Evolutionary conservation across 1,140 invertebrate genomes (phyloP).

Genomic region (Monomorium pharaonis): DNA sequence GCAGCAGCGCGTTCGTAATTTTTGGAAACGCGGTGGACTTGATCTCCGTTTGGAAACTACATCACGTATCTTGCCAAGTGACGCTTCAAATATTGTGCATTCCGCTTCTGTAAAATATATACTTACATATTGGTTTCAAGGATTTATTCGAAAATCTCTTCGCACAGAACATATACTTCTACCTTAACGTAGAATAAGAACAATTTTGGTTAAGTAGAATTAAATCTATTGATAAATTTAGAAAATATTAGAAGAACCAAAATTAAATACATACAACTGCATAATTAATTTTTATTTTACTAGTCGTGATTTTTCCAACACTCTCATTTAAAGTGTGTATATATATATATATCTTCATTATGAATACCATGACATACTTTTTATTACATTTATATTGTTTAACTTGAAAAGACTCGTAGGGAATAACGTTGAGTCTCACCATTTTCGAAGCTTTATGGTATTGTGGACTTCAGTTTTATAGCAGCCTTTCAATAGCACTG

Average conservation of each 20-base stretch:
- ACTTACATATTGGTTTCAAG: neutral
- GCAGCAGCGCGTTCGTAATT: constrained; percentile 9
- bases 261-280: neutral
- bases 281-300: neutral
- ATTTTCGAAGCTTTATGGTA: constrained; percentile 66
- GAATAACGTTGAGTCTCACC: constrained; percentile 19
- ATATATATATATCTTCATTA: neutral
- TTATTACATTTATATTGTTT: constrained; percentile 20
- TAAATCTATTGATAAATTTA: neutral
- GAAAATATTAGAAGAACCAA: neutral
- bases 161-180: too few relatives aligned
- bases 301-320: neutral
- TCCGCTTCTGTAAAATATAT: neutral
- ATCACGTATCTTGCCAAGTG: constrained; percentile 22
- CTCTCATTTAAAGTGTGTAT: neutral
- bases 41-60: constrained; percentile 11
- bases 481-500: constrained; percentile 74
- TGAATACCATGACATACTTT: neutral
- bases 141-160: neutral
- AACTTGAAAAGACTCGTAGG: neutral
- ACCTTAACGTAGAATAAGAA: neutral
- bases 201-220: neutral
- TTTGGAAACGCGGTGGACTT: neutral
- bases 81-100: constrained; percentile 10
- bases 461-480: constrained; percentile 71